Conservation (phyloP, 1,140 invertebrate genomes). For the Caenorhabditis brenneri region DNA sequence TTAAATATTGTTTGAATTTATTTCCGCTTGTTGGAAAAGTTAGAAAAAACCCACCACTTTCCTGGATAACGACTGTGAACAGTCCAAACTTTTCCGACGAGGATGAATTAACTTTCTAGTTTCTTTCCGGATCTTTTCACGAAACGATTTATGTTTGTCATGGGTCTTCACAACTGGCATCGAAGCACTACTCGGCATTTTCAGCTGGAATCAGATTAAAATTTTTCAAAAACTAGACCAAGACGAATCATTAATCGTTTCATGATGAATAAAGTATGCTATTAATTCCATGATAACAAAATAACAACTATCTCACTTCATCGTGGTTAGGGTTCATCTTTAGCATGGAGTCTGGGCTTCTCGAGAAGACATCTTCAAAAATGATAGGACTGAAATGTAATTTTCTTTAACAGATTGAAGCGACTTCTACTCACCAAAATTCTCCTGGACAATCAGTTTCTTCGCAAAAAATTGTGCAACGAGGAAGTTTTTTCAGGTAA, state of each 20-base stretch:
- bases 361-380: conserved; percentile 36
- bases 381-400: conserved; percentile 47
- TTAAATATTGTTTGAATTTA: background rate
- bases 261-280: too few species aligned
- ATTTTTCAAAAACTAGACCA: too few species aligned
- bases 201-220: background rate
- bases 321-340: background rate
- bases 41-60: background rate
- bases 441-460: conserved; percentile 48
- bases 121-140: background rate
- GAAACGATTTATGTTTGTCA: conserved; percentile 22
- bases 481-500: conserved; percentile 39
- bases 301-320: background rate
- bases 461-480: conserved; percentile 44
- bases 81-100: background rate
- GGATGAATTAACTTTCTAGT: conserved; percentile 21
- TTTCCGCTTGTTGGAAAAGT: background rate
- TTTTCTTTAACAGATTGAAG: background rate
- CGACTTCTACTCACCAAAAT: conserved; percentile 16
- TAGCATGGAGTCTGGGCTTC: background rate
- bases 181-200: background rate
- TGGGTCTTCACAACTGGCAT: background rate
- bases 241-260: too few species aligned
- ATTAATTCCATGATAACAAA: background rate
- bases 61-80: background rate